These are phyloP conservation scores for Melangyna quadrimaculata DNA, from an alignment of 2,888 invertebrate genomes.

Conservation along the genomic window DNA sequence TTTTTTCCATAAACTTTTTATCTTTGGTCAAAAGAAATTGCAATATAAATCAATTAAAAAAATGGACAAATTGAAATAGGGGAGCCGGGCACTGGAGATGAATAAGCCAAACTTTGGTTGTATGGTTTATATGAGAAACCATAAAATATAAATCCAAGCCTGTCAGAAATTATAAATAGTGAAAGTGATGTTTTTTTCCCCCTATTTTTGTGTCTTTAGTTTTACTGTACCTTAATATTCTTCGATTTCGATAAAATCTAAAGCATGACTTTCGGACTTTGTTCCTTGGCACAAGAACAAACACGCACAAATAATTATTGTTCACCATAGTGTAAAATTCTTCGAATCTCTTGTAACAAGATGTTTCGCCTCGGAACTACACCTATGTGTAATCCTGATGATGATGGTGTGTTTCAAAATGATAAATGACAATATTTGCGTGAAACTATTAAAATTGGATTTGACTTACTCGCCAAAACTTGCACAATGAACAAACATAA, in stretches of 20 bases:
- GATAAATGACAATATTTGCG: conserved; percentile 67
- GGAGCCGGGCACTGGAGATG: too few species aligned
- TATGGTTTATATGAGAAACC: too few species aligned
- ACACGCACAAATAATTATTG: background rate
- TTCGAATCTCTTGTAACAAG: conserved; percentile 17
- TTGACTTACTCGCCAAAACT: conserved; percentile 67
- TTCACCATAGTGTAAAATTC: conserved; percentile 42
- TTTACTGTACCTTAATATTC: too few species aligned
- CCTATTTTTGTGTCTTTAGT: too few species aligned
- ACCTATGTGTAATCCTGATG: conserved; percentile 23
- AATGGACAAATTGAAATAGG: too few species aligned
- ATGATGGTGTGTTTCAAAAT: conserved; percentile 35
- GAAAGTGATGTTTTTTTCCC: too few species aligned
- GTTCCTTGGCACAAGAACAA: background rate
- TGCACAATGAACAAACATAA: conserved; percentile 39
- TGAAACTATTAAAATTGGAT: conserved; percentile 67
- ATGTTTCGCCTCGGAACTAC: conserved; percentile 31
- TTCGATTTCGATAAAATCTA: background rate
- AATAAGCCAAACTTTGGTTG: too few species aligned
- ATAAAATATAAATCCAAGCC: too few species aligned
- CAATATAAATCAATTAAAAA: too few species aligned
- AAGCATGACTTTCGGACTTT: background rate
- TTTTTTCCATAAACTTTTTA: too few species aligned
- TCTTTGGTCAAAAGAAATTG: too few species aligned
- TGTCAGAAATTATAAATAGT: too few species aligned